Evolutionary conservation across 2,888 invertebrate genomes (phyloP).

Genomic region (Zonitis immaculata): DNA sequence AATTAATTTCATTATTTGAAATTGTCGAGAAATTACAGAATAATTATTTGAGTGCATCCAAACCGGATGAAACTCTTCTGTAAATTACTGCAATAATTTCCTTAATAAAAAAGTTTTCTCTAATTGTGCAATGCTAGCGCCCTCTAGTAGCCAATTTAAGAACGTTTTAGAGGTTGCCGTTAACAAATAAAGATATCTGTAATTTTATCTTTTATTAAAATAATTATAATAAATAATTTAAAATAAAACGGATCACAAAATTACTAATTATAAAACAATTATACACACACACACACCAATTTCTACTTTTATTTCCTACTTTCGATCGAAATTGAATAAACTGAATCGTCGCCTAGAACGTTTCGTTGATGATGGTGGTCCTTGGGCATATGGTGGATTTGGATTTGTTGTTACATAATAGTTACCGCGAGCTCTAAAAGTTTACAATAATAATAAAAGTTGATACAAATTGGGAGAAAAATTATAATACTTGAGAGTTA

Average conservation of each 20-base stretch:
- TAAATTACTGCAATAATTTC: background rate
- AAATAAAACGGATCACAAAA: too few species aligned
- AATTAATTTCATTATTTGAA: background rate
- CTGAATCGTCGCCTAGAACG: conserved; percentile 11
- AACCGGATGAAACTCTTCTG: background rate
- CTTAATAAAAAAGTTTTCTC: too few species aligned
- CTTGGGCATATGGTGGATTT: conserved; percentile 78
- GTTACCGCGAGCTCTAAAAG: conserved; percentile 72
- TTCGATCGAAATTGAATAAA: background rate
- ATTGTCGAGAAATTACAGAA: background rate
- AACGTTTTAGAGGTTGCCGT: too few species aligned
- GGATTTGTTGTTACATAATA: conserved; percentile 85
- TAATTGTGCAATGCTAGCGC: too few species aligned
- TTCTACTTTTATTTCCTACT: background rate
- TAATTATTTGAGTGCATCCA: background rate
- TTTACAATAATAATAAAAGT: conserved; percentile 5
- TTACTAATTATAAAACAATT: background rate
- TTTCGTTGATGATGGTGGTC: conserved; percentile 70
- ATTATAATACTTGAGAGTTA: conserved; percentile 60
- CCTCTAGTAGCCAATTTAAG: too few species aligned
- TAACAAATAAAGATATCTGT: background rate
- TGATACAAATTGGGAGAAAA: conserved; percentile 1
- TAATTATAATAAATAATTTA: background rate
- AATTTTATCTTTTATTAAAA: background rate
- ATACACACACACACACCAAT: background rate